phyloP scores from a whole-genome alignment of 2,888 invertebrate species.

The Eulithis prunata region DNA sequence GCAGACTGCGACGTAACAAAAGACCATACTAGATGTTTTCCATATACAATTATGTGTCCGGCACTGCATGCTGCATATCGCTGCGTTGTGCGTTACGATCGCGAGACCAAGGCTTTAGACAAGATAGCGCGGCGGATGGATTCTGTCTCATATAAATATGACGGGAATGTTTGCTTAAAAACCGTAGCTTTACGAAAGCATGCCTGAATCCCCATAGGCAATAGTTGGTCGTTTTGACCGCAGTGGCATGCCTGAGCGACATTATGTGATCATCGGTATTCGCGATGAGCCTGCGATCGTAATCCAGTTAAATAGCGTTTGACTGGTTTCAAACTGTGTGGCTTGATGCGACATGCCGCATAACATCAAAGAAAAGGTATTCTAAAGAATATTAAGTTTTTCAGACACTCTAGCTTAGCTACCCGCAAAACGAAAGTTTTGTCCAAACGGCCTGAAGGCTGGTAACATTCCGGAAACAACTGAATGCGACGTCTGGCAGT shows the following conservation, averaged over 20 bases:
- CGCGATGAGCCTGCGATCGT: conserved; percentile 36
- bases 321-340: neutral
- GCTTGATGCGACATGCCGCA: conserved; percentile 4
- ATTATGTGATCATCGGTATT: conserved; percentile 45
- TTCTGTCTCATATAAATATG: neutral
- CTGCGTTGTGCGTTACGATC: no score
- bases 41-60: no score
- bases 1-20: no score
- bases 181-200: neutral
- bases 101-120: no score
- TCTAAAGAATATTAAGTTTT: no score
- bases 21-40: no score
- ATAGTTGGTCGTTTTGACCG: conserved; percentile 21
- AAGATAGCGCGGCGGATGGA: no score
- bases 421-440: neutral
- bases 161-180: neutral
- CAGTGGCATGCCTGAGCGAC: conserved; percentile 34
- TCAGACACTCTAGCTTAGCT: no score
- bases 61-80: no score
- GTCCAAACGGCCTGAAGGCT: neutral
- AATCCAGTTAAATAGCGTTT: conserved; percentile 46
- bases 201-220: conserved; percentile 3
- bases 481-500: no score
- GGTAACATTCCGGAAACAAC: neutral
- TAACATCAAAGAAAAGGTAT: neutral